Evolutionary conservation across 1,140 invertebrate genomes (phyloP).

Genomic region (Philopotamus ludificatus): DNA sequence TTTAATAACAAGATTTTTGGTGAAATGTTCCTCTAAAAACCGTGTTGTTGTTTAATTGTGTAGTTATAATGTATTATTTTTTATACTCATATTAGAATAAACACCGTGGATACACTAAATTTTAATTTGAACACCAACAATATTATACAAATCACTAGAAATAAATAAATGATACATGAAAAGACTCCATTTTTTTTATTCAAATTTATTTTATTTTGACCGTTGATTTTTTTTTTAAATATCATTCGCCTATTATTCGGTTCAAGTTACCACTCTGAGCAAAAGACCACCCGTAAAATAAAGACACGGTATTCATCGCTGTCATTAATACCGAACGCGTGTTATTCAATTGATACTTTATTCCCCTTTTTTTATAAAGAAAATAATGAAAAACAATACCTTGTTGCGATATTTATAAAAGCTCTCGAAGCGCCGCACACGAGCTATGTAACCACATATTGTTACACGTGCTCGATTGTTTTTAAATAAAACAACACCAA

Average conservation of each 20-base stretch:
- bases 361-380: background rate
- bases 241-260: background rate
- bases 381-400: background rate
- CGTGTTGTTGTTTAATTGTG: too few relatives aligned
- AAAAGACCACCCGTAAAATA: conserved; percentile 6
- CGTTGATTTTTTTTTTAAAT: too few relatives aligned
- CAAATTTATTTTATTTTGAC: too few relatives aligned
- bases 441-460: background rate
- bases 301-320: background rate
- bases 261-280: background rate
- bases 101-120: too few relatives aligned
- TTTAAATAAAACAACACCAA: background rate
- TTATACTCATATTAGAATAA: too few relatives aligned
- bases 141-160: too few relatives aligned
- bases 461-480: conserved; percentile 9
- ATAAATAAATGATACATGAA: too few relatives aligned
- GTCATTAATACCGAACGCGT: conserved; percentile 33
- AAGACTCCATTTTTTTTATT: too few relatives aligned
- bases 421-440: conserved; percentile 21
- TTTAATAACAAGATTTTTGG: too few relatives aligned
- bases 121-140: too few relatives aligned
- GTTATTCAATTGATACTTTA: conserved; percentile 27
- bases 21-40: too few relatives aligned
- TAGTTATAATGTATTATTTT: too few relatives aligned
- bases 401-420: conserved; percentile 17